These are phyloP conservation scores for Pseudomyrmex pallidus DNA, from an alignment of 1,140 invertebrate genomes.

Conservation along the genomic window DNA sequence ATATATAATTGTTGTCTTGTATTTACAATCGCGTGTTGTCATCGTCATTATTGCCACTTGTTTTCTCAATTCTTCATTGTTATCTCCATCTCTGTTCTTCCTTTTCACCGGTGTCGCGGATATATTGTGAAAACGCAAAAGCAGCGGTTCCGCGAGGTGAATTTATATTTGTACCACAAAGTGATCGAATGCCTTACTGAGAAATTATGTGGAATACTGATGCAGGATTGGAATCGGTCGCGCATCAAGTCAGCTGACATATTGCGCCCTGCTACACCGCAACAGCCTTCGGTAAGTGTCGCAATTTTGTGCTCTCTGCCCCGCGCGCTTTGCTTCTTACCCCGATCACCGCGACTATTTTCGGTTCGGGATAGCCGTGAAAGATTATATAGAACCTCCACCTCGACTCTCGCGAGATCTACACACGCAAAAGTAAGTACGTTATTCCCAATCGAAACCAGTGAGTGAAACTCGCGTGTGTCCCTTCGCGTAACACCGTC, in stretches of 20 bases:
- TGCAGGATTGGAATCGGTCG: conserved; percentile 82
- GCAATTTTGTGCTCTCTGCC: conserved; percentile 70
- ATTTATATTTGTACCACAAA: conserved; percentile 47
- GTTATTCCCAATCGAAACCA: conserved; percentile 11
- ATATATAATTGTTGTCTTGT: not conserved
- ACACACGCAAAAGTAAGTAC: not conserved
- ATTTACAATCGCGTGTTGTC: not conserved
- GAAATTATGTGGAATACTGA: conserved; percentile 84
- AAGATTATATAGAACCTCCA: not conserved
- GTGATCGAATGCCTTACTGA: conserved; percentile 71
- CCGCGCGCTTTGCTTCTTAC: conserved; percentile 50
- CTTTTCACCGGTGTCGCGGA: conserved; percentile 7
- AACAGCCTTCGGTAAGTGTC: conserved; percentile 84
- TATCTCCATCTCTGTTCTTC: not conserved
- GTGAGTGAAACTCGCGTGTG: not conserved
- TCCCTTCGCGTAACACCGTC: not conserved
- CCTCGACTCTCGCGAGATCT: not conserved
- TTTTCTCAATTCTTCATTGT: not conserved
- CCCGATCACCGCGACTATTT: conserved; percentile 63
- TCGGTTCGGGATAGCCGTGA: conserved; percentile 50
- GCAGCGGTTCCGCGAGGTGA: conserved; percentile 23
- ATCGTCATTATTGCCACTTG: not conserved
- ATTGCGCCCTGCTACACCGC: conserved; percentile 85
- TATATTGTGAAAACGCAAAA: conserved; percentile 60
- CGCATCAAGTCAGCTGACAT: conserved; percentile 86